Percentiles rank a stretch among this genome's conserved stretches.
Conservation (phyloP, 2,113 vertebrate genomes). For the Astur gentilis region DNA sequence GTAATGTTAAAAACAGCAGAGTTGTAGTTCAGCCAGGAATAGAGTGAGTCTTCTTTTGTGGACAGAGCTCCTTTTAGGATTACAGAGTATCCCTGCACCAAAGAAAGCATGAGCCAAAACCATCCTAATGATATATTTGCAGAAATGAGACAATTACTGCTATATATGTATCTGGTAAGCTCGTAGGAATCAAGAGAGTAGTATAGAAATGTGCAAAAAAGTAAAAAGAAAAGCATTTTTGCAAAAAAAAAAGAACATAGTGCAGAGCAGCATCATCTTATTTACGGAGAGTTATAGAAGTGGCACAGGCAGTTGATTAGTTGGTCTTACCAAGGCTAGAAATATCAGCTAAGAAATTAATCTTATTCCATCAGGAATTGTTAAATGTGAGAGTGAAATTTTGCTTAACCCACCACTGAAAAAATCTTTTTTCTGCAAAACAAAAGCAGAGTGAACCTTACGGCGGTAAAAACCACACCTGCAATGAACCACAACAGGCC, state of each 20-base stretch:
- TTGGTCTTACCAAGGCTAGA: not conserved
- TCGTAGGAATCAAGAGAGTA: not conserved
- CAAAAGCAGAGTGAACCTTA: not conserved
- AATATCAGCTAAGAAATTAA: not conserved
- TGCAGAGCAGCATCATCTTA: not conserved
- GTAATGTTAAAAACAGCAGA: constrained; percentile 47
- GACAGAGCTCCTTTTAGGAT: constrained; percentile 43
- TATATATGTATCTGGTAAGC: not conserved
- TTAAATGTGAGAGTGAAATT: not conserved
- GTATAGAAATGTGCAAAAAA: not conserved
- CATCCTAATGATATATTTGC: not conserved
- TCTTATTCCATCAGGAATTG: not conserved
- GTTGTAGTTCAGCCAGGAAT: constrained; percentile 44
- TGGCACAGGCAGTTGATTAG: constrained; percentile 1
- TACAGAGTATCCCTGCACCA: constrained; percentile 33
- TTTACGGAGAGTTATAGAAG: not conserved
- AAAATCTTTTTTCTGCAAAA: not conserved
- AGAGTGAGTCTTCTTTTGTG: constrained; percentile 22
- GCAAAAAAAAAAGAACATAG: not conserved
- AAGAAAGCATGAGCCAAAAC: constrained; percentile 17
- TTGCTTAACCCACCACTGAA: not conserved
- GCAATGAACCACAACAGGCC: constrained; percentile 93
- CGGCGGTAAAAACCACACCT: constrained; percentile 75
- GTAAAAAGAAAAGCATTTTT: not conserved
- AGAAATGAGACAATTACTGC: not conserved